Evolutionary conservation across 1,140 invertebrate species (phyloP), one percentile per base, ranked within the genome.

Genomic region (Trichoplusia ni): DNA sequence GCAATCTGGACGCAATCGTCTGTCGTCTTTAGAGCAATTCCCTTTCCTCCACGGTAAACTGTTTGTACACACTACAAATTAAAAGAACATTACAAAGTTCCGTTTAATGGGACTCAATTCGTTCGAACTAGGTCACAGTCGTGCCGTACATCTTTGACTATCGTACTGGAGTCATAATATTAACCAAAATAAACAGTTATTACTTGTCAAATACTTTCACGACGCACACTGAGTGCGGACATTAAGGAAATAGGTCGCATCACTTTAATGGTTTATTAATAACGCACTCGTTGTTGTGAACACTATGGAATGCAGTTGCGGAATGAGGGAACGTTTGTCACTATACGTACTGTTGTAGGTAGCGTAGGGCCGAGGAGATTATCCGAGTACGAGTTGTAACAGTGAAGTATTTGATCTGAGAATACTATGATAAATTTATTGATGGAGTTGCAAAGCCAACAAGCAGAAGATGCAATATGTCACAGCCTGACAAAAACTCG

Each of bases 181-280:
- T 16, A 49, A 49, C 40, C 2, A 21, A n/a, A n/a, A n/a, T n/a
- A n/a, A 40, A 40, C 44, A 49, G 46, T 29, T n/a, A n/a, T n/a
- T n/a, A 49, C 8, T 49, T 49, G 46, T 49, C 46, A 49, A 49
- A 49, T 27, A 46, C 25, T 49, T 18, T 49, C 25, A 49, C 40
- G 25, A 25, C 25, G 44, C 18, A 14, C 44, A 13, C 29, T 27
- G 3, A 27, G 27, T 31, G 35, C 47, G 47, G 23, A 51, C 51
- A 56, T 40, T 40, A 40, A 56, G 33, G 33, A 56, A 56, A 40
- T 56, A 40, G 51, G 51, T 40, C 51, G 51, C 35, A 38, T 56
- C 51, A 56, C n/a, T 56, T 56, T 56, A 38, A 56, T 56, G 35
- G 51, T 56, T 40, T 56, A 56, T 56, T 40, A 40, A 56, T 56